These are phyloP conservation scores for Pristionchus entomophagus DNA, from an alignment of 2,888 invertebrate species.

Conservation along the genomic window DNA sequence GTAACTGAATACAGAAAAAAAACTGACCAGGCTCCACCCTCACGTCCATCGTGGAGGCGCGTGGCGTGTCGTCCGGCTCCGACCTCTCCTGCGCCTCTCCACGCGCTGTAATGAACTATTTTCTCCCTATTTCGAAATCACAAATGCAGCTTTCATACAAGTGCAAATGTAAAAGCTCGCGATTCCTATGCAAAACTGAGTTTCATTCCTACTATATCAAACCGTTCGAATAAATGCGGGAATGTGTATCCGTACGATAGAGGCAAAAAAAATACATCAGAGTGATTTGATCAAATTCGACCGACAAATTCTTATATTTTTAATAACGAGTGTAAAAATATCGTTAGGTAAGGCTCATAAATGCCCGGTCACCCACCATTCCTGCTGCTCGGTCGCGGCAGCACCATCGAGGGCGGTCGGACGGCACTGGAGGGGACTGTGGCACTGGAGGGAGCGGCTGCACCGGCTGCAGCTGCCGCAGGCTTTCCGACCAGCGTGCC, in stretches of 20 bases:
- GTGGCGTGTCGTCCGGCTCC: slow-evolving; percentile 43
- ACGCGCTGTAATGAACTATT: slow-evolving; percentile 21
- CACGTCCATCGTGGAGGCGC: slow-evolving; percentile 46
- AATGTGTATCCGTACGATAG: too few species aligned
- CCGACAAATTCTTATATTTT: too few species aligned
- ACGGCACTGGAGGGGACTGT: not conserved
- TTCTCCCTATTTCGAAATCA: too few species aligned
- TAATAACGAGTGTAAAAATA: not conserved
- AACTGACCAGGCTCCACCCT: not conserved
- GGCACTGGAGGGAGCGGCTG: not conserved
- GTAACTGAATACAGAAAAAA: too few species aligned
- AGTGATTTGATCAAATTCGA: too few species aligned
- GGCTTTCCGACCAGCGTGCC: slow-evolving; percentile 28
- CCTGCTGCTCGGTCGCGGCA: slow-evolving; percentile 43
- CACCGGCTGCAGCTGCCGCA: not conserved
- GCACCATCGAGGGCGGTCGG: slow-evolving; percentile 44
- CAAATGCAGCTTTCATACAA: too few species aligned
- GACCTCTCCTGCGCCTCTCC: not conserved
- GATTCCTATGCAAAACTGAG: too few species aligned
- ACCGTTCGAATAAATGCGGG: too few species aligned
- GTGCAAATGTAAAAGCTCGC: too few species aligned
- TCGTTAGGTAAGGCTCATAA: not conserved
- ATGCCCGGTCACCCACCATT: slow-evolving; percentile 4
- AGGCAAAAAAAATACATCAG: too few species aligned
- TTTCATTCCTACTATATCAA: too few species aligned